phyloP scores from a whole-genome alignment of 1,140 invertebrate species.

The Cydia pomonella region DNA sequence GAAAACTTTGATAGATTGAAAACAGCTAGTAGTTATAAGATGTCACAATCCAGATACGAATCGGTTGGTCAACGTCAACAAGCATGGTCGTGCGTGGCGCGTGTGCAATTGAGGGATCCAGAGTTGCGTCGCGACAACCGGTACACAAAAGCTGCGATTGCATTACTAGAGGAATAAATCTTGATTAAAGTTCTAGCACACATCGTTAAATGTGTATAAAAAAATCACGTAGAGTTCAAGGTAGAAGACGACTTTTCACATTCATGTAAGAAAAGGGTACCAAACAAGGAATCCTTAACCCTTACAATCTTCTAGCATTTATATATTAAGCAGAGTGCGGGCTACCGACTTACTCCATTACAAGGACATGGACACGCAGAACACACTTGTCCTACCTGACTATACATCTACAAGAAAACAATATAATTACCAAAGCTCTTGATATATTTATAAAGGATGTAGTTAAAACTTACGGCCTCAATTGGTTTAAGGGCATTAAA shows the following conservation, averaged over 20 bases:
- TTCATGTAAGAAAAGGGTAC: no score
- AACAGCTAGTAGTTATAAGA: neutral
- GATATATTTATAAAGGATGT: no score
- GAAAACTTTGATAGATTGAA: neutral
- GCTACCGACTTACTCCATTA: neutral
- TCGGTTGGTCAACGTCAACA: slow-evolving; percentile 21
- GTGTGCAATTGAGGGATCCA: slow-evolving; percentile 10
- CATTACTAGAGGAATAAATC: neutral
- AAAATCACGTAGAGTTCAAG: neutral
- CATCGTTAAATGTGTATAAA: neutral
- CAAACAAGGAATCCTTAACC: no score
- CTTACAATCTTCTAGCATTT: no score
- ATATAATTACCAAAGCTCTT: no score
- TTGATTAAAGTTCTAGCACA: neutral
- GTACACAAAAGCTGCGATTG: slow-evolving; percentile 30
- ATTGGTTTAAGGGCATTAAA: no score
- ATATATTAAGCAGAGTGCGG: neutral
- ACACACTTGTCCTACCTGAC: no score
- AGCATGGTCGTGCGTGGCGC: neutral
- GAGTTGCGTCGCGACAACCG: slow-evolving; percentile 11
- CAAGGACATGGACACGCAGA: no score
- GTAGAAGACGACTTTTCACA: no score
- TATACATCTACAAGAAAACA: no score
- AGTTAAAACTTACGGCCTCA: no score
- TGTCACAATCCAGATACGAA: slow-evolving; percentile 20